Evolutionary conservation across 2,797 vertebrate species (phyloP), one percentile per base, ranked within the genome.

Genomic region (Sebastes paucispinis): DNA sequence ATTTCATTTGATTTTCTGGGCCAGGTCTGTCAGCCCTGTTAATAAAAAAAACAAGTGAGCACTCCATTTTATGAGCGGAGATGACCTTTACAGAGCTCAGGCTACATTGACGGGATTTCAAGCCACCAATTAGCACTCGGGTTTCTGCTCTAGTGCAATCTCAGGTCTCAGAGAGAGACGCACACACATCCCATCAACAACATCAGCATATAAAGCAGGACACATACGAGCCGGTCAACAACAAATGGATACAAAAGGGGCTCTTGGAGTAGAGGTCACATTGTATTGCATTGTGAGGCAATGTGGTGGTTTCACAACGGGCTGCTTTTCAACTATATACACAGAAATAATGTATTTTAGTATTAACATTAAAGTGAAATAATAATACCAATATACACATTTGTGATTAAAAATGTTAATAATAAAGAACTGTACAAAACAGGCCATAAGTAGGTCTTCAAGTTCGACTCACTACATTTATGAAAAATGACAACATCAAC

Each of bases 31-130:
- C 88, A 86, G 78, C 34, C 39, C 6, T 77, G 84, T 91, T 91
- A 82, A 87, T 88, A 87, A 88, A 86, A 83, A 82, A 77, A 83
- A 84, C 63, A 93, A 92, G 87, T 86, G 82, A 91, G 87, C 83
- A 86, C 88, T 93, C 85, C 77, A 91, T 94, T 93, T 92, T 91
- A 89, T 91, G 85, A 94, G 89, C 81, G 81, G 69, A 74, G 79
- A 73, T 94, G 94, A 95, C 94, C 93, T 95, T 95, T 94, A 86
- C 80, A 80, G 80, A 81, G 87, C 89, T 86, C 75, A 20, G 79
- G 85, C 78, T 82, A 77, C 79, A 77, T 87, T 81, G 90, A 86
- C 87, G 84, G 90, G 93, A 92, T 92, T 93, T 93, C 89, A 89
- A 91, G 89, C 88, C 84, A 90, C 93, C 92, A 95, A 94, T 95